A percentile compares a stretch with the other conserved stretches of the same genome.
These are phyloP conservation scores for Xylocampa areola DNA, from an alignment of 2,888 invertebrate species.

Conservation along the genomic window DNA sequence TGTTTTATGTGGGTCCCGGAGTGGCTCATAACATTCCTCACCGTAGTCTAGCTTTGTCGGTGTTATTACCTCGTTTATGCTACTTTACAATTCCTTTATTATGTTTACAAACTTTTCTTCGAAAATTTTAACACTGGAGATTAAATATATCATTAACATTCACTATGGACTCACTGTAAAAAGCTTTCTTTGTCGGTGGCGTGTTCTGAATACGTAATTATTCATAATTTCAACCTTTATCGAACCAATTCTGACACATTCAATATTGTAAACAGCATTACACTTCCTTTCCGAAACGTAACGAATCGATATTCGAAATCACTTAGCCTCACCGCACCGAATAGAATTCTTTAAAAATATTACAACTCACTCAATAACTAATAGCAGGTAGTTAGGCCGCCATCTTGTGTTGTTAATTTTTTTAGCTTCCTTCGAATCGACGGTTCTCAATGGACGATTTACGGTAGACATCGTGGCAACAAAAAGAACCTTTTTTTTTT, in stretches of 20 bases:
- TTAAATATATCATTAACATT: background rate
- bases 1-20: constrained; percentile 29
- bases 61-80: constrained; percentile 5
- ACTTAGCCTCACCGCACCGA: constrained; percentile 9
- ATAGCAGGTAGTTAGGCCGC: constrained; percentile 73
- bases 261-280: background rate
- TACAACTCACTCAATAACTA: constrained; percentile 58
- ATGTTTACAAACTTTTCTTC: constrained; percentile 2
- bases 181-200: background rate
- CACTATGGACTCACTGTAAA: background rate
- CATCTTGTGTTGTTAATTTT: constrained; percentile 69
- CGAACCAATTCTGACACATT: background rate
- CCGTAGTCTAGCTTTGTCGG: constrained; percentile 38
- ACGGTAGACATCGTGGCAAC: constrained; percentile 86
- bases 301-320: constrained; percentile 23
- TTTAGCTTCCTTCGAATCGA: constrained; percentile 69
- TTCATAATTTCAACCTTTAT: background rate
- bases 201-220: background rate
- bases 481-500: constrained; percentile 76
- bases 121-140: background rate
- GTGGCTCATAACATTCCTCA: constrained; percentile 20
- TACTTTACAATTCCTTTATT: constrained; percentile 17
- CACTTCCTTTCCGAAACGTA: constrained; percentile 9
- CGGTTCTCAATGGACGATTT: constrained; percentile 81
- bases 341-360: constrained; percentile 46